Conservation (phyloP, 2,888 invertebrate genomes). For the Sinotaia quadrata region DNA sequence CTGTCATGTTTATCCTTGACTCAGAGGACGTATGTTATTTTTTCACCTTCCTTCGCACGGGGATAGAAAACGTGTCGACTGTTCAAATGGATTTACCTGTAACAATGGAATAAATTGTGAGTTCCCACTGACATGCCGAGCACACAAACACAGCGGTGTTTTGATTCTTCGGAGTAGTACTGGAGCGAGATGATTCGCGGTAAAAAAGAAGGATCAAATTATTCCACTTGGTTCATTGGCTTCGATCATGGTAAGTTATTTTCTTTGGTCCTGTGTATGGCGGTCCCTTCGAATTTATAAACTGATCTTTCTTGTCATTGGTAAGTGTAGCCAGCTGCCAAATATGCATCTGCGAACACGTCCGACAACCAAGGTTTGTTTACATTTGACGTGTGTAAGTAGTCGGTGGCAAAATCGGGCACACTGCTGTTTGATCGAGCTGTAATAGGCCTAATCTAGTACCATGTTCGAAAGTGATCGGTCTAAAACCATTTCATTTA, state of each 20-base stretch:
- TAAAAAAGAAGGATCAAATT: conserved; percentile 55
- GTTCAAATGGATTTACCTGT: not conserved
- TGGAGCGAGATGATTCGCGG: conserved; percentile 56
- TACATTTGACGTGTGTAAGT: no score
- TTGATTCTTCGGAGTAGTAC: not conserved
- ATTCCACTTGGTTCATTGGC: conserved; percentile 62
- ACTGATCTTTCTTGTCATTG: no score
- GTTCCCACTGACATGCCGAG: not conserved
- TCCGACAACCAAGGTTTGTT: no score
- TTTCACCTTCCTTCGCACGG: not conserved
- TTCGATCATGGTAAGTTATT: conserved; percentile 65
- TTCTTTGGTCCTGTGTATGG: no score
- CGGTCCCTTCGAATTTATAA: no score
- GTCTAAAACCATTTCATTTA: no score
- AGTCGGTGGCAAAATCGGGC: no score
- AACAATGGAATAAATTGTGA: not conserved
- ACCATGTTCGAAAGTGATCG: no score
- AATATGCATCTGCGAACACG: no score
- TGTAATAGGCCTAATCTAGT: no score
- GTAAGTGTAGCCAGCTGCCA: no score
- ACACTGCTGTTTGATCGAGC: no score
- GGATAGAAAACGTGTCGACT: not conserved
- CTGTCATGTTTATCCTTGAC: not conserved
- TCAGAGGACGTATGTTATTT: not conserved
- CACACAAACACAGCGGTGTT: not conserved